Evolutionary conservation across 2,113 vertebrate species (phyloP).

Genomic region (Rhynchomys soricoides): DNA sequence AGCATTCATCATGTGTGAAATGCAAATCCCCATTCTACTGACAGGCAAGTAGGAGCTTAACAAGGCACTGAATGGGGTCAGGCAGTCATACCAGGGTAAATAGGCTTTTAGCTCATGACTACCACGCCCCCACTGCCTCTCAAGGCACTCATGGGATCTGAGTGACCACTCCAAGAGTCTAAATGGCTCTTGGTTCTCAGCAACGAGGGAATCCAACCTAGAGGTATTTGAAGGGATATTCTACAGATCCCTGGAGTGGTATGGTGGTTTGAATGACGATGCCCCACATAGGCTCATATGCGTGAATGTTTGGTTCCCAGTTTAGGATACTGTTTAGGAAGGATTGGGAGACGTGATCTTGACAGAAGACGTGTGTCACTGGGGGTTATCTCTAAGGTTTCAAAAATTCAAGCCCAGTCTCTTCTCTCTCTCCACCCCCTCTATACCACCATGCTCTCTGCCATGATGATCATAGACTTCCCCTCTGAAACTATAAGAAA

Average conservation of each 20-base stretch:
- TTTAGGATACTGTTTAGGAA: background rate
- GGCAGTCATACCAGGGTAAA: no score
- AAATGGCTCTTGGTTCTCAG: conserved; percentile 20
- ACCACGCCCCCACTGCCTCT: background rate
- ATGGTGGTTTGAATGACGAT: background rate
- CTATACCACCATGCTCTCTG: background rate
- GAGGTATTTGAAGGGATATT: background rate
- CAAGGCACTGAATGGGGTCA: background rate
- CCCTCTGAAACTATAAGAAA: background rate
- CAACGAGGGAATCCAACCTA: background rate
- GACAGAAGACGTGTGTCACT: background rate
- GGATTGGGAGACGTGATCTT: background rate
- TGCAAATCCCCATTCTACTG: background rate
- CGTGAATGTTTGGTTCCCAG: background rate
- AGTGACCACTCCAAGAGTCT: background rate
- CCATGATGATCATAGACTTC: background rate
- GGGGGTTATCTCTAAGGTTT: background rate
- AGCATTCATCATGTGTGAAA: background rate
- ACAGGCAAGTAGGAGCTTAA: background rate
- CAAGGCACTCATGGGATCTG: background rate
- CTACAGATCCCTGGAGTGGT: background rate
- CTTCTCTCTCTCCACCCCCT: background rate
- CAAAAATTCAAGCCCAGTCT: background rate
- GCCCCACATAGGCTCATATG: background rate
- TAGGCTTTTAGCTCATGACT: background rate